These are phyloP conservation scores for Lanistes nyassanus DNA, from an alignment of 1,140 invertebrate species.

Conservation along the genomic window DNA sequence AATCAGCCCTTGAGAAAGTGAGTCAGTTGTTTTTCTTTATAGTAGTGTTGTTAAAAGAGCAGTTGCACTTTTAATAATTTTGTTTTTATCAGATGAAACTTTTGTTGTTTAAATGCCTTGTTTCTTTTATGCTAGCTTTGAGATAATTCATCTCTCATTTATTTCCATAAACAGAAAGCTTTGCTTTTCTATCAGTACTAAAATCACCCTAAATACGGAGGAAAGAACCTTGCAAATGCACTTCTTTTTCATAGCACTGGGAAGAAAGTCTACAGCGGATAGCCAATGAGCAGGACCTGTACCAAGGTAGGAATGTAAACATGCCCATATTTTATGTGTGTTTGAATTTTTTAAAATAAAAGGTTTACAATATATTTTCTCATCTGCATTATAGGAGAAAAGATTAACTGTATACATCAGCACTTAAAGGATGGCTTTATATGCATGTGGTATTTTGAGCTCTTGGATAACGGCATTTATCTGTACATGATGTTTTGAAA, in stretches of 20 bases:
- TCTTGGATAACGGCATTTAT: no score
- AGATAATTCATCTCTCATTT: not conserved
- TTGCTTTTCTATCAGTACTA: not conserved
- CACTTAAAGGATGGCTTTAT: no score
- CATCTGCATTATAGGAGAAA: no score
- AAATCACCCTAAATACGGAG: not conserved
- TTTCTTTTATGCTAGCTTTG: not conserved
- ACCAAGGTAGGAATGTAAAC: constrained; percentile 47
- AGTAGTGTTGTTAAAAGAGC: not conserved
- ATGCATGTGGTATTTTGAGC: no score
- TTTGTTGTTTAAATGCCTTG: not conserved
- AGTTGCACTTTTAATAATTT: not conserved
- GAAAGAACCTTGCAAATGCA: not conserved
- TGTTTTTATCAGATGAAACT: not conserved
- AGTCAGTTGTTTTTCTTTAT: no score
- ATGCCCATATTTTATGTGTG: not conserved
- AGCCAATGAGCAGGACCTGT: constrained; percentile 59
- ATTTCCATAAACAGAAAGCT: not conserved
- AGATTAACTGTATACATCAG: no score
- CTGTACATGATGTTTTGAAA: no score
- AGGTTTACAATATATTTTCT: no score
- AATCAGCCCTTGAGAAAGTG: constrained; percentile 48
- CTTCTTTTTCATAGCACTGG: constrained; percentile 52
- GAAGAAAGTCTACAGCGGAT: constrained; percentile 59
- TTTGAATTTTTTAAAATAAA: no score